Base-by-base conservation (phyloP, 2,888 invertebrate genomes). In the Drosophila subquinaria region DNA sequence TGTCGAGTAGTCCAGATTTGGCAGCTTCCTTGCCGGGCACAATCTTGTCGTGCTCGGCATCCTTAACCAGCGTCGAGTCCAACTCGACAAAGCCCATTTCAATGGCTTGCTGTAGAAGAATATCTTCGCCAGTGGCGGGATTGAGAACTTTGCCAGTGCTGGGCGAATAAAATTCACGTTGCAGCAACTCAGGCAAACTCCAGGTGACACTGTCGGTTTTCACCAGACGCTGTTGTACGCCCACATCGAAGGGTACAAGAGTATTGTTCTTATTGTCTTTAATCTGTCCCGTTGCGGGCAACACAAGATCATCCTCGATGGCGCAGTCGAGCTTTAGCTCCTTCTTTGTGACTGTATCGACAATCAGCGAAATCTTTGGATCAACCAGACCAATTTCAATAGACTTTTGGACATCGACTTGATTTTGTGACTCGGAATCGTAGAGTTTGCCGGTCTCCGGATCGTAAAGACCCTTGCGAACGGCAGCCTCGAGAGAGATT, bases 301-400 rank as follows among this genome's bases (percentile, higher is more conserved):
- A 93, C 20, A 97, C 93, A 33, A 97, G 92, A 81, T 96, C 95
- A 42, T 94, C 94, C 52, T 95, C 93, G 51, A 97, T 93, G 35
- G 97, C 97, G 91, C 97, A 96, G 48, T 95, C 95, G 53, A 98
- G 93, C 5, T 96, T 94, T 1, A 98, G 92, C 76, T 95, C 95
- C 76, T 95, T 94, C 60, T 96, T 95, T 51, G 95, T 94, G 82
- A 95, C 94, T 0, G 96, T 95, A 90, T 97, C 97, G 91, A 96
- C 96, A 76, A 97, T 95, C 92, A 96, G 95, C 5, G 96, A 96
- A 78, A 97, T 96, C 71, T 95, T 95, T 1, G 96, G 95, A 92
- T 97, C 97, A 33, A 98, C 94, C 73, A 97, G 95, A 81, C 96
- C 96, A 85, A 96, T 94, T 77, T 95, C 95, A 52, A 97, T 95